Evolutionary conservation across 2,888 invertebrate genomes (phyloP).

Genomic region (Phyllotreta cruciferae): DNA sequence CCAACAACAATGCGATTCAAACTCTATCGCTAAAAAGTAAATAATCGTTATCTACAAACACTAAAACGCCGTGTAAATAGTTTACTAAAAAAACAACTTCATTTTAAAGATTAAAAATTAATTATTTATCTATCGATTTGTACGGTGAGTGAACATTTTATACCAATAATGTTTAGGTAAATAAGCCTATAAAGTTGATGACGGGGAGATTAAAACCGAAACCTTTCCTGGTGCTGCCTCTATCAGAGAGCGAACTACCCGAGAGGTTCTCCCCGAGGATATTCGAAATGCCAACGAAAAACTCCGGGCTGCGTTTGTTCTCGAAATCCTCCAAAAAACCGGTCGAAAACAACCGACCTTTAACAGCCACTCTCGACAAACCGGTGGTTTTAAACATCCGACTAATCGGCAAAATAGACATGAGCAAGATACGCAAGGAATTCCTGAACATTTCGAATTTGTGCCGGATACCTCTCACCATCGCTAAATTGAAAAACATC

Average conservation of each 20-base stretch:
- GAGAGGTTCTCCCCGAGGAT: conserved; percentile 23
- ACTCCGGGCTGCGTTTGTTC: conserved; percentile 53
- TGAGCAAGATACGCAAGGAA: conserved; percentile 65
- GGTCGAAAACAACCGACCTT: conserved; percentile 57
- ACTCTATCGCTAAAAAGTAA: no score
- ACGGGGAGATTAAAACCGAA: conserved; percentile 40
- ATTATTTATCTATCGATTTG: conserved; percentile 7
- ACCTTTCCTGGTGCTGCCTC: conserved; percentile 49
- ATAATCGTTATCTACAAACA: no score
- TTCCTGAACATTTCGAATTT: conserved; percentile 60
- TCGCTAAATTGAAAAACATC: conserved; percentile 36
- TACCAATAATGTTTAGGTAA: not conserved
- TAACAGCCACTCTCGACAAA: conserved; percentile 66
- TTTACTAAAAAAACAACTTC: not conserved
- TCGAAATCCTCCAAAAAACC: conserved; percentile 51
- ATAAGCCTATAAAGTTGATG: conserved; percentile 43
- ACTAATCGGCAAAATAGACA: conserved; percentile 64
- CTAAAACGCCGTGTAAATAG: no score
- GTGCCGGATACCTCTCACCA: conserved; percentile 53
- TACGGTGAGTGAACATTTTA: no score
- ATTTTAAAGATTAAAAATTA: not conserved
- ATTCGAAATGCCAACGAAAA: conserved; percentile 49
- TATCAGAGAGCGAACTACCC: conserved; percentile 36
- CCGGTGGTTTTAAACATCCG: conserved; percentile 64
- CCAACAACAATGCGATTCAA: not conserved